Percentiles rank a stretch among this genome's conserved stretches.
phyloP scores from a whole-genome alignment of 1,140 invertebrate species.

The Plectrocnemia conspersa region DNA sequence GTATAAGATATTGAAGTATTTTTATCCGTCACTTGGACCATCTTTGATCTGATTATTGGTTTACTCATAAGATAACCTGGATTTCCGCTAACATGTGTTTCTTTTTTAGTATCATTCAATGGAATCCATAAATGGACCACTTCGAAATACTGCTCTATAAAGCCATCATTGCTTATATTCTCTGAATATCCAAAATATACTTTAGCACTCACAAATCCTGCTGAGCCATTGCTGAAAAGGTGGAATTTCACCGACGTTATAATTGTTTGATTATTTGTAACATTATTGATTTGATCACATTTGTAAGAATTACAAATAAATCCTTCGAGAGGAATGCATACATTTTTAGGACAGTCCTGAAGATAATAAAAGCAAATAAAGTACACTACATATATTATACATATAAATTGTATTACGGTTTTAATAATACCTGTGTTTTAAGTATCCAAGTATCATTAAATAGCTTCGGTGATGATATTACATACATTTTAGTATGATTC shows the following conservation, averaged over 20 bases:
- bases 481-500: constrained; percentile 26
- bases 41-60: constrained; percentile 56
- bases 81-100: constrained; percentile 58
- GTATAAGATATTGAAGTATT: constrained; percentile 35
- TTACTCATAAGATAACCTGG: constrained; percentile 62
- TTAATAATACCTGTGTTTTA: constrained; percentile 15
- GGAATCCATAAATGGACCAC: constrained; percentile 51
- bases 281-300: constrained; percentile 36
- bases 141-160: constrained; percentile 51
- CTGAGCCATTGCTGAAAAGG: constrained; percentile 55
- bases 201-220: constrained; percentile 49
- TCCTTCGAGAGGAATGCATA: constrained; percentile 46
- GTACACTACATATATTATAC: not conserved
- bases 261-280: constrained; percentile 35
- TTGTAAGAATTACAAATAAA: constrained; percentile 44
- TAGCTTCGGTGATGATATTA: constrained; percentile 26
- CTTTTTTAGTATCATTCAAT: constrained; percentile 37
- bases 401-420: constrained; percentile 11
- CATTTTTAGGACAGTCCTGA: constrained; percentile 49
- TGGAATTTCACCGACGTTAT: constrained; percentile 50
- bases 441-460: constrained; percentile 31
- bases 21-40: constrained; percentile 35
- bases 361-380: constrained; percentile 33
- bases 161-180: constrained; percentile 24
- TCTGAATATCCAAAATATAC: constrained; percentile 46